phyloP scores from a whole-genome alignment of 2,888 invertebrate species.

The Drosophila colorata region DNA sequence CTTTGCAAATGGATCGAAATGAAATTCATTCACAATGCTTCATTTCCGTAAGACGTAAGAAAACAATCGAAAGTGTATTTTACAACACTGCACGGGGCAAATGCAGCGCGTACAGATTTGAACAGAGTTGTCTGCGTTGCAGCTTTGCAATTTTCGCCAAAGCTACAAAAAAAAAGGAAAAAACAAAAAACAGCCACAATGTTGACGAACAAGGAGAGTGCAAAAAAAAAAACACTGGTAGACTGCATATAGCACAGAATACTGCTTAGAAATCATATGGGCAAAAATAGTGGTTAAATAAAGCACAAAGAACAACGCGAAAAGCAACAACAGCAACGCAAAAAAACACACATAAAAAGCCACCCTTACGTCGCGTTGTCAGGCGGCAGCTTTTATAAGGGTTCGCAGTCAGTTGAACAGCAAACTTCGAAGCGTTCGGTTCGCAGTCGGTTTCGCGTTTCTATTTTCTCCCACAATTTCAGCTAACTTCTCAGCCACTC shows the following conservation, averaged over 20 bases:
- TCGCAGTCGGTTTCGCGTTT: constrained; percentile 69
- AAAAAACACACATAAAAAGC: constrained; percentile 11
- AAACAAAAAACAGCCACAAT: background rate
- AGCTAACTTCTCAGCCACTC: constrained; percentile 74
- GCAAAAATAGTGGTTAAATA: constrained; percentile 22
- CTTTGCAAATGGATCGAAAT: background rate
- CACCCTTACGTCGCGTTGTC: constrained; percentile 43
- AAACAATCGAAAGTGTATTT: background rate
- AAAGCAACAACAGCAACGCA: background rate
- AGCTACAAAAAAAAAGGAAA: background rate
- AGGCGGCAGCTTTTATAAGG: constrained; percentile 64
- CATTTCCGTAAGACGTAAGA: background rate
- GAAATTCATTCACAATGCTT: background rate
- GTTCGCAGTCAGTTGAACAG: constrained; percentile 79
- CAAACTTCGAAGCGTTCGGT: constrained; percentile 82
- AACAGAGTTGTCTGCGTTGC: constrained; percentile 2
- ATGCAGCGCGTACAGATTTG: constrained; percentile 17
- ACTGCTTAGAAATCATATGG: constrained; percentile 31
- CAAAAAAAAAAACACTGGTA: constrained; percentile 17
- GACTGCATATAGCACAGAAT: background rate
- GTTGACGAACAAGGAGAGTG: background rate
- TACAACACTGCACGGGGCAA: constrained; percentile 27
- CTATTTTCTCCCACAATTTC: constrained; percentile 66
- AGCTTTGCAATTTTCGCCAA: background rate
- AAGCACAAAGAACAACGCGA: background rate